Base-by-base conservation (phyloP, 2,113 vertebrate genomes). In the Gulo gulo region DNA sequence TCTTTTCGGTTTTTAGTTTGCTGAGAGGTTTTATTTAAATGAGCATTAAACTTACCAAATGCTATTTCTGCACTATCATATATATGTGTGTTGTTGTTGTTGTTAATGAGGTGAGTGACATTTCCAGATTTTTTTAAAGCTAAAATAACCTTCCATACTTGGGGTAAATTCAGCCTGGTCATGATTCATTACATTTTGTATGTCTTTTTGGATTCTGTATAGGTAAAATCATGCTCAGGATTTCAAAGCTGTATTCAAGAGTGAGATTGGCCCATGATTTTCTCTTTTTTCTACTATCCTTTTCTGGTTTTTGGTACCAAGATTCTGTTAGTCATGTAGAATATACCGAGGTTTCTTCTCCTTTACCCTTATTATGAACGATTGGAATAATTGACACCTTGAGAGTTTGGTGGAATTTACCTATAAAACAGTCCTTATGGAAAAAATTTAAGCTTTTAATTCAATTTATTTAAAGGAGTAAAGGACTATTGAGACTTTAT, bases 61-160 rank as follows among this genome's bases (percentile, higher is more conserved):
- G 11, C 2, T 63, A 63, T 84, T 59, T 29, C 42, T 57, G 31
- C 6, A 34, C 24, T 65, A 59, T 59, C 21, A 21, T 57, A 57
- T 57, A 57, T 57, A 21, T 7, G 20, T 57, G 7, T 21, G 21
- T 55, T 55, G 55, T 55, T 55, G 55, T 20, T 57, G 55, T 50
- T 89, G 45, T 83, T 88, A 93, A 95, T 74, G 69, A 87, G 42
- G 42, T 42, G 31, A 95, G 67, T 88, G 96, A 59, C n/a, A 83
- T 63, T 96, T 97, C 93, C 82, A 61, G 80, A 52, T 97, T 89
- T 95, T 95, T 67, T 16, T n/a, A n/a, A 71, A 67, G 31, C 89
- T 79, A 65, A 93, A 91, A 81, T 76, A 78, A 96, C 42, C 67
- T 93, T 91, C 57, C 50, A 15, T 86, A 87, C 24, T 61, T 95